Base-by-base conservation (phyloP, 2,113 vertebrate species). In the Anthoscopus minutus region DNA sequence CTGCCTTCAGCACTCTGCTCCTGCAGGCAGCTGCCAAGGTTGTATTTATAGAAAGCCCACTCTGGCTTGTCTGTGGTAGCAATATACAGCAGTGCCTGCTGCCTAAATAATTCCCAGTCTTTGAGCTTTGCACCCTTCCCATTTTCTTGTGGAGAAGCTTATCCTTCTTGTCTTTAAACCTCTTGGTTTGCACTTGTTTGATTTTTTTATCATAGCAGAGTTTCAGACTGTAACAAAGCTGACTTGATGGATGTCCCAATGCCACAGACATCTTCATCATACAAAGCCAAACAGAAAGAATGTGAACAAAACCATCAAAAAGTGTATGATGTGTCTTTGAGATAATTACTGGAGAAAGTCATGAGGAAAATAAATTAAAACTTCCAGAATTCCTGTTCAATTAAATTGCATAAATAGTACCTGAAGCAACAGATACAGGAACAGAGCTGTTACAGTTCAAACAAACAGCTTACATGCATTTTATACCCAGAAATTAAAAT, bases 401-500 rank as follows among this genome's bases (percentile, higher is more conserved):
- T 56, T 37, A 71, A 73, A 48, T 64, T 69, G 47, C 25, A 53
- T 45, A 53, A 69, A 48, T 27, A 81, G 44, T 50, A 81, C 28
- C 45, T 56, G 88, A 81, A 82, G 20, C 45, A 78, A 81, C 56
- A 89, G 48, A 35, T 90, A 64, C 11, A 37, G 27, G n/a, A 86
- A 57, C 9, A 66, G 35, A 87, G 25, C 31, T 64, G n/a, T 72
- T 85, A 45, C 58, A 87, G 42, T 33, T 71, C 60, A 89, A 95
- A 79, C 25, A 66, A 76, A 88, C 51, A 89, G 66, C 9, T 89
- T 77, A 91, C 80, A 88, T 56, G 38, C n/a, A 84, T 86, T 84
- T 80, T 60, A 31, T 60, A 45, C 35, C 25, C 33, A 95, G 81
- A 97, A 92, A 95, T 96, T 94, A 93, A 76, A 93, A 97, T 94